A percentile compares a stretch with the other conserved stretches of the same genome.
Evolutionary conservation across 2,797 vertebrate genomes (phyloP).

Genomic region (Micromesistius poutassou): DNA sequence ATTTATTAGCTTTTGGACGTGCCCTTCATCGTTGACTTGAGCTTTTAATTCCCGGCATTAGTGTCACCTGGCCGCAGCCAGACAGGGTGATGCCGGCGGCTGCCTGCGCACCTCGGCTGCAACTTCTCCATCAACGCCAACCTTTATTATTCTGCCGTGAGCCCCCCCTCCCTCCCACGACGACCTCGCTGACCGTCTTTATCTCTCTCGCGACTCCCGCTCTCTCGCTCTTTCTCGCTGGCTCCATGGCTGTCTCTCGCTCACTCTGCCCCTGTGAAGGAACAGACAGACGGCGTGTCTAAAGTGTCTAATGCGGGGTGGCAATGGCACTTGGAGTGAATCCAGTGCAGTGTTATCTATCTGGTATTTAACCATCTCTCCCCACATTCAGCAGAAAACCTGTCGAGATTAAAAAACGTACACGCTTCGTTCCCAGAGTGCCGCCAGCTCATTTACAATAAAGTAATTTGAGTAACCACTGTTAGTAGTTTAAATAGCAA

Average conservation of each 20-base stretch:
- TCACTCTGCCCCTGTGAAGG: neutral
- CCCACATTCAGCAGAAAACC: neutral
- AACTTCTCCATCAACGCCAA: neutral
- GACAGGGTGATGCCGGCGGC: neutral
- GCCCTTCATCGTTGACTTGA: slow-evolving; percentile 53
- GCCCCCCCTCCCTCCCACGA: too few species aligned
- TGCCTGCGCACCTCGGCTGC: neutral
- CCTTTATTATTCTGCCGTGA: neutral
- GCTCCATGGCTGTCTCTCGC: neutral
- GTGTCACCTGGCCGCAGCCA: slow-evolving; percentile 31
- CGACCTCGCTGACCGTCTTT: neutral
- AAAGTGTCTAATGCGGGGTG: neutral
- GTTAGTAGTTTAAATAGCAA: neutral
- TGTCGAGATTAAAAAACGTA: neutral
- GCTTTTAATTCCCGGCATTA: slow-evolving; percentile 58
- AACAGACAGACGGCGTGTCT: neutral
- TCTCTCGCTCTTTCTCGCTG: slow-evolving; percentile 10
- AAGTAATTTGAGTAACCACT: neutral
- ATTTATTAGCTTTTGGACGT: slow-evolving; percentile 60
- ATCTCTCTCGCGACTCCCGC: too few species aligned
- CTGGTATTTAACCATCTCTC: neutral
- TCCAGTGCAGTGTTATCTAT: neutral
- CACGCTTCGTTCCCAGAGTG: neutral
- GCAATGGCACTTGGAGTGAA: too few species aligned
- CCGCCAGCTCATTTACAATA: neutral